phyloP scores from a whole-genome alignment of 2,888 invertebrate genomes.

The Pyrgus malvae region DNA sequence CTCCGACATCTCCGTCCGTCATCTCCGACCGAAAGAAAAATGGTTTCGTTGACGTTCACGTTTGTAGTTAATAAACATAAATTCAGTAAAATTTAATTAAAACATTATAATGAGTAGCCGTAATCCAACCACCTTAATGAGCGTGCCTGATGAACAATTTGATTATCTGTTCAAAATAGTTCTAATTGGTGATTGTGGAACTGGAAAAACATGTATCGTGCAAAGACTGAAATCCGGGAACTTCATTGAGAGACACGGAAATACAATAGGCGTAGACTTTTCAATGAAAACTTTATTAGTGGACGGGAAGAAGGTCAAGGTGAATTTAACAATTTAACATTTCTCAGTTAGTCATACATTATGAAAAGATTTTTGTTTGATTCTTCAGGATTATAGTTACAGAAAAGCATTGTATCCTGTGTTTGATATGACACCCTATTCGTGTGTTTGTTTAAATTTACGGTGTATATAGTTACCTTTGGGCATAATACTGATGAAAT shows the following conservation, averaged over 20 bases:
- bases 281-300: constrained; percentile 98
- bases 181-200: constrained; percentile 94
- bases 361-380: too few relatives aligned
- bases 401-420: too few relatives aligned
- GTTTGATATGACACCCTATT: too few relatives aligned
- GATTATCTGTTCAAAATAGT: constrained; percentile 98
- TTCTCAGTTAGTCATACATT: too few relatives aligned
- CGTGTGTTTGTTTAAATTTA: too few relatives aligned
- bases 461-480: too few relatives aligned
- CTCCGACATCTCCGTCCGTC: too few relatives aligned
- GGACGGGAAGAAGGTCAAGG: constrained; percentile 97
- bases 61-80: too few relatives aligned
- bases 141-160: constrained; percentile 90
- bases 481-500: too few relatives aligned
- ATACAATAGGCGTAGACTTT: constrained; percentile 98
- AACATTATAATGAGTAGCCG: constrained; percentile 84
- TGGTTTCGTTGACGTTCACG: too few relatives aligned
- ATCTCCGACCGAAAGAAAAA: too few relatives aligned
- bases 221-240: constrained; percentile 98
- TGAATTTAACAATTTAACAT: constrained; percentile 74
- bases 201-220: constrained; percentile 96
- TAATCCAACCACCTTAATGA: constrained; percentile 89
- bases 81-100: constrained; percentile 36
- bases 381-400: too few relatives aligned
- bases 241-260: constrained; percentile 96